Conservation (phyloP, 2,797 vertebrate species). For the Allobates femoralis region DNA sequence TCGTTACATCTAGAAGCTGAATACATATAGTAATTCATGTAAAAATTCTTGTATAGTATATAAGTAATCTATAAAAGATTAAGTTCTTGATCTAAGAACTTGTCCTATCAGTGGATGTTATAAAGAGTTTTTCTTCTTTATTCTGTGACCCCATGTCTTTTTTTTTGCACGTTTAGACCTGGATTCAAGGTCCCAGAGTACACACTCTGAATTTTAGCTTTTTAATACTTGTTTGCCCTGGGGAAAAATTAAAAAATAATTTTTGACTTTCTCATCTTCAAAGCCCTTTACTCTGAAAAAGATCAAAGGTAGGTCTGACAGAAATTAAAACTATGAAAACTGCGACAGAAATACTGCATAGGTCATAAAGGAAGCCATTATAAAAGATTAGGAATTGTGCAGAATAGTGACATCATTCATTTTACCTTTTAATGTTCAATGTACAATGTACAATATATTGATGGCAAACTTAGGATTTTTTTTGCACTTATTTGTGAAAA, state of each 20-base stretch:
- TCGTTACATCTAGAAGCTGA: too few relatives aligned
- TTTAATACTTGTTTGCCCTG: conserved; percentile 41
- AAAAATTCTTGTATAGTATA: not conserved
- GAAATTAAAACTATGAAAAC: not conserved
- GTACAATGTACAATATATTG: too few relatives aligned
- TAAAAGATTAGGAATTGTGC: not conserved
- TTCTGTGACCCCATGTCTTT: not conserved
- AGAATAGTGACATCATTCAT: not conserved
- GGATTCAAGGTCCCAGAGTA: not conserved
- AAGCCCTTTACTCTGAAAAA: conserved; percentile 20
- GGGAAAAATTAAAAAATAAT: conserved; percentile 28
- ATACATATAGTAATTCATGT: too few relatives aligned
- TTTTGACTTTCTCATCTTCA: conserved; percentile 42
- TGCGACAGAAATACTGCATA: conserved; percentile 3
- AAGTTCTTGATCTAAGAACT: not conserved
- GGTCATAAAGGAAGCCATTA: not conserved
- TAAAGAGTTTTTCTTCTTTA: not conserved
- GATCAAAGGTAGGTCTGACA: conserved; percentile 19
- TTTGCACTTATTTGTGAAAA: too few relatives aligned
- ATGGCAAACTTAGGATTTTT: too few relatives aligned
- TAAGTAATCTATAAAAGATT: not conserved
- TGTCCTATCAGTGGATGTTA: not conserved
- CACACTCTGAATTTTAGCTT: conserved; percentile 18
- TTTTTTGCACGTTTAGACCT: conserved; percentile 12
- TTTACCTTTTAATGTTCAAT: too few relatives aligned